Percentiles rank a stretch among this genome's conserved stretches.
Evolutionary conservation across 1,140 invertebrate species (phyloP).

Genomic region (Atta colombica): DNA sequence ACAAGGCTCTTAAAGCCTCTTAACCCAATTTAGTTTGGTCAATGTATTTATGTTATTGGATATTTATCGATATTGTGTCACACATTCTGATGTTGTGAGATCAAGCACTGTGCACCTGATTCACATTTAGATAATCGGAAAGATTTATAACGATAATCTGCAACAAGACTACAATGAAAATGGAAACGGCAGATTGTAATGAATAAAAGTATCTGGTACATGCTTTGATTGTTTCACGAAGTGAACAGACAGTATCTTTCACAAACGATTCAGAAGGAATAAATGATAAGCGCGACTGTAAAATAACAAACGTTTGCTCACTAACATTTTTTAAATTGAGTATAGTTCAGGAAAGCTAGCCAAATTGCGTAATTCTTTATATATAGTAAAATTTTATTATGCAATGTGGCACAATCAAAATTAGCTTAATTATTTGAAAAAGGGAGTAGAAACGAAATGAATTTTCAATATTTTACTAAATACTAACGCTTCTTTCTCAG

Average conservation of each 20-base stretch:
- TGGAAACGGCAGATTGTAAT: slow-evolving; percentile 30
- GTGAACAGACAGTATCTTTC: neutral
- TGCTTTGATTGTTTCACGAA: slow-evolving; percentile 9
- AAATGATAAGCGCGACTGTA: slow-evolving; percentile 24
- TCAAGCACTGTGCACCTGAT: slow-evolving; percentile 27
- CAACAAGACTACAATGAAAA: neutral
- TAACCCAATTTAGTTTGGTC: slow-evolving; percentile 70
- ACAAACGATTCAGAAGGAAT: neutral
- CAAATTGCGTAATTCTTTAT: slow-evolving; percentile 17
- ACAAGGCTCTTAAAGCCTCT: slow-evolving; percentile 82
- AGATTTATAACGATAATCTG: neutral
- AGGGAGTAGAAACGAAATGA: slow-evolving; percentile 5
- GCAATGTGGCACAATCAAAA: slow-evolving; percentile 35
- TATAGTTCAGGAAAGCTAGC: neutral
- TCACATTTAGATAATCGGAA: neutral
- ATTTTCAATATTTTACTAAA: slow-evolving; percentile 50
- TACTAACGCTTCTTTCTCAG: slow-evolving; percentile 70
- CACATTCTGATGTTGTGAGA: slow-evolving; percentile 41
- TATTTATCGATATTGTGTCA: slow-evolving; percentile 12
- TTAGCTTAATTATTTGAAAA: slow-evolving; percentile 20
- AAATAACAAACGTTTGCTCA: slow-evolving; percentile 53
- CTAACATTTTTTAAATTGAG: slow-evolving; percentile 33
- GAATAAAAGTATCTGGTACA: slow-evolving; percentile 25
- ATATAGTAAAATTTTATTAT: slow-evolving; percentile 26
- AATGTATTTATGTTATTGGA: slow-evolving; percentile 25